Evolutionary conservation across 1,140 invertebrate species (phyloP), one percentile per base, ranked within the genome.

Genomic region (Himalopsyche phryganea): DNA sequence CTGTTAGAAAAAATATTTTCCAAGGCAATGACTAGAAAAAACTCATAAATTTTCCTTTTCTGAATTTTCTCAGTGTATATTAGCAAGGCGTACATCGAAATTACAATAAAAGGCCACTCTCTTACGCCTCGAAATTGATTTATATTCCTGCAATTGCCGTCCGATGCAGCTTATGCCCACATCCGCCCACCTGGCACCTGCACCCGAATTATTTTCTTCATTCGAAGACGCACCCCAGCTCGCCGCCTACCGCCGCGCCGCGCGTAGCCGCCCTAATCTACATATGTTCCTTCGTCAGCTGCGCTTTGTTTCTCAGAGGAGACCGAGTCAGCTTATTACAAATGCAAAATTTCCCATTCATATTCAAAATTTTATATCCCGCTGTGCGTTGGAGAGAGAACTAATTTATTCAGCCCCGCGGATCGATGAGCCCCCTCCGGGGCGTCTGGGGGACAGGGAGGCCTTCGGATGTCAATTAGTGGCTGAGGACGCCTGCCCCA

Each of bases 321-420:
- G 53, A 52, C 47, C 48, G 54, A 45, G 47, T 45, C 73, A 75
- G 69, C 84, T 86, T 84, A 87, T 88, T 86, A 86, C 79, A 79
- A 81, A 88, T 88, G 85, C 85, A 87, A 88, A 88, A 88, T 85
- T 85, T 82, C 81, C 85, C 83, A 88, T 88, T 87, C 86, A 88
- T 88, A 88, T 88, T 88, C 85, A 87, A 87, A 87, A 87, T 87
- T 88, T 87, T 87, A 87, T 87, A 87, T 87, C 84, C 82, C 82
- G 72, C 77, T 80, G 81, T 81, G 80, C 73, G 67, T 69, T 70
- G 72, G 76, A 76, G 79, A 28, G 76, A 72, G 69, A 75, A 79
- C 79, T 83, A 83, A 83, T 82, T 83, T 83, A 83, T 83, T 81
- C 80, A 75, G 76, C 69, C 75, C 32, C 58, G 49, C 54, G 62